These are phyloP conservation scores for Saccostrea echinata DNA, from an alignment of 1,140 invertebrate species.

Conservation along the genomic window DNA sequence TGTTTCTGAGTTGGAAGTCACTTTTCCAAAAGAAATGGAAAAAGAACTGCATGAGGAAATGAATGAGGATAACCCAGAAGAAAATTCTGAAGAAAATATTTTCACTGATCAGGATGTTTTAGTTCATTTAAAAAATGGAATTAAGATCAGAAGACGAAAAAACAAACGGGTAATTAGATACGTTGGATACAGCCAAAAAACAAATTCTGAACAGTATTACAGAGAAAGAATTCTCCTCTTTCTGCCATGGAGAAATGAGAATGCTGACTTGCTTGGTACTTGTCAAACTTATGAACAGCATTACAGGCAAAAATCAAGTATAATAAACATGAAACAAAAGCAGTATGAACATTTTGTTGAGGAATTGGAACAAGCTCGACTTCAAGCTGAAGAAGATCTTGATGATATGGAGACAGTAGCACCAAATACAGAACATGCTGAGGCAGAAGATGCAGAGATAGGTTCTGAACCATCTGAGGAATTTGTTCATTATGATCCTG, in stretches of 20 bases:
- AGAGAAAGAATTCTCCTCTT: conserved; percentile 49
- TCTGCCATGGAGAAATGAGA: conserved; percentile 51
- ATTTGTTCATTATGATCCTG: conserved; percentile 49
- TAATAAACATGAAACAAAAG: conserved; percentile 14
- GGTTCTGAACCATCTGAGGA: conserved; percentile 37
- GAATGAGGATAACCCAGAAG: conserved; percentile 3
- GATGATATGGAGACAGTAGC: conserved; percentile 35
- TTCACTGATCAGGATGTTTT: not conserved
- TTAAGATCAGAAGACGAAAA: conserved; percentile 44
- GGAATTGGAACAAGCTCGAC: conserved; percentile 44
- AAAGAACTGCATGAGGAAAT: not conserved
- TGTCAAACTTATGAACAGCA: conserved; percentile 37
- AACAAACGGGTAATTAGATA: conserved; percentile 45
- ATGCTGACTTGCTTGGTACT: not conserved
- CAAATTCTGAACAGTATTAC: conserved; percentile 45
- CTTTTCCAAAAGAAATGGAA: conserved; percentile 1
- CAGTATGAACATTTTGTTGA: conserved; percentile 40
- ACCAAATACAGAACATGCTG: conserved; percentile 44
- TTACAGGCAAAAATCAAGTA: not conserved
- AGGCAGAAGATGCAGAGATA: conserved; percentile 30
- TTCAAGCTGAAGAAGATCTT: conserved; percentile 40
- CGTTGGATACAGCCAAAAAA: conserved; percentile 46
- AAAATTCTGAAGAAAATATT: not conserved
- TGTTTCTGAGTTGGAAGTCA: conserved; percentile 26
- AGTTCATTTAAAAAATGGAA: conserved; percentile 51